Conservation (phyloP, 2,888 invertebrate species). For the Furcula furcula region DNA sequence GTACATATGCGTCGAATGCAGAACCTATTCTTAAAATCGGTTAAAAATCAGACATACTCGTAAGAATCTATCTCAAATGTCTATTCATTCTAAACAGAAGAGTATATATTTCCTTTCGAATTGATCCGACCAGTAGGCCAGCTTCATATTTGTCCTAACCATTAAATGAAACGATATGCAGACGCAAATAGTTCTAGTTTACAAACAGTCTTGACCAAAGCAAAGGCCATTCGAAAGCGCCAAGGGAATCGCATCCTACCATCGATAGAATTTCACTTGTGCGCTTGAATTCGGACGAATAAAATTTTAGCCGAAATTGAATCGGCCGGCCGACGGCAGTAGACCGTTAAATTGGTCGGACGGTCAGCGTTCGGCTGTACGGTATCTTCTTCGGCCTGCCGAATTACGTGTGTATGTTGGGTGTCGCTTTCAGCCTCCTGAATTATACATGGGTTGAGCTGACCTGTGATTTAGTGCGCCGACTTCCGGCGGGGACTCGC, state of each 20-base stretch:
- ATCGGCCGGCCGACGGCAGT: constrained; percentile 65
- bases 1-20: no score
- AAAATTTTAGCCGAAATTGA: constrained; percentile 79
- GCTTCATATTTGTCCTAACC: not conserved
- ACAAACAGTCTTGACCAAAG: constrained; percentile 39
- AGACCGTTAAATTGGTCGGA: constrained; percentile 76
- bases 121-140: no score
- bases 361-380: constrained; percentile 56
- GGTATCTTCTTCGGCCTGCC: constrained; percentile 63
- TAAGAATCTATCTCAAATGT: no score
- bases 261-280: constrained; percentile 70
- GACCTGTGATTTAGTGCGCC: constrained; percentile 70
- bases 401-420: constrained; percentile 56
- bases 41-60: no score
- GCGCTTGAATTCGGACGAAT: constrained; percentile 69
- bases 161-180: constrained; percentile 7
- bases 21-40: no score
- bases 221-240: constrained; percentile 53
- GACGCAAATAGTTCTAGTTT: constrained; percentile 17
- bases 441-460: constrained; percentile 70
- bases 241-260: constrained; percentile 52
- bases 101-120: no score
- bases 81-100: no score
- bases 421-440: constrained; percentile 65
- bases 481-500: constrained; percentile 49